Base-by-base conservation (phyloP, 2,113 vertebrate genomes). In the Corythornis cristatus region DNA sequence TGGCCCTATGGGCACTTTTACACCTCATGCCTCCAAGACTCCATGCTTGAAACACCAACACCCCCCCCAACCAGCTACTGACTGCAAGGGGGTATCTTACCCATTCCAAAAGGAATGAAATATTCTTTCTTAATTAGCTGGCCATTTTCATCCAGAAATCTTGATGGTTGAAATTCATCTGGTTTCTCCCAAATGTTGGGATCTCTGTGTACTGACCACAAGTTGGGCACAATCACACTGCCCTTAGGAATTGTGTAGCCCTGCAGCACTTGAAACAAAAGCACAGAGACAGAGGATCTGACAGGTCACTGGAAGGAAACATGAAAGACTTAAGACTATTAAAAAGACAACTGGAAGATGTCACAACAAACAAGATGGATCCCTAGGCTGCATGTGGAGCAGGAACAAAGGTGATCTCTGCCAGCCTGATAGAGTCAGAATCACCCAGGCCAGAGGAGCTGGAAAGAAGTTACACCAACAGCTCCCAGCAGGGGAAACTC, bases 31-130 rank as follows among this genome's bases (percentile, higher is more conserved):
- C 51, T 66, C 43, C 31, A 48, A 91, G 37, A 42, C 12, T 18
- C 60, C 58, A 18, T 1, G 2, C 33, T 42, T 40, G 31, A 94
- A 86, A 54, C 8, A 50, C 14, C 18, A 25, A 14, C n/a, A 37
- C 21, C 35, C 2, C 3, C 33, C 54, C 17, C 40, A 60, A 31
- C 5, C 60, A 73, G 12, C 51, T 53, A 25, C 33, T 19, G 21
- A 75, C 46, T 42, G 18, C 9, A 33, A 4, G 17, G 70, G 40
- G 40, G n/a, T 73, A 80, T 89, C 94, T 94, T 98, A 99, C 99
- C 99, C 87, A 99, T 99, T 82, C 99, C 99, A 93, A 99, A 99
- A 71, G 99, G 99, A 95, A 99, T 98, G 82, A 99, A 99, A 23
- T 94, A 94, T 76, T 99, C 99, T 93, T 97, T 99, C 96, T 98